Conservation (phyloP, 2,888 invertebrate genomes). For the Vanessa cardui region DNA sequence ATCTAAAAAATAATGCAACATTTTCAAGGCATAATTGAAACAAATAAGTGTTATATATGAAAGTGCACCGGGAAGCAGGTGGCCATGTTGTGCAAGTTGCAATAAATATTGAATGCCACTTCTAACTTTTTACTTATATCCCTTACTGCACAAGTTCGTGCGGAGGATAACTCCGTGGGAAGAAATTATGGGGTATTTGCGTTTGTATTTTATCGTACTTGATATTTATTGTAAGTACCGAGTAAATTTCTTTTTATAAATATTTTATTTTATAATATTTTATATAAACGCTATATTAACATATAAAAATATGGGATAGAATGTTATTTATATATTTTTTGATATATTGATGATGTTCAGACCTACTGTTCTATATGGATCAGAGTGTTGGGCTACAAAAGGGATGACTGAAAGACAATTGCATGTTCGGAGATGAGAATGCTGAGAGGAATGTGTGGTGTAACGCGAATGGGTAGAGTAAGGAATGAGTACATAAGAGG, state of each 20-base stretch:
- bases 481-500: no score
- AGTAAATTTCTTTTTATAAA: no score
- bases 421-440: no score
- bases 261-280: no score
- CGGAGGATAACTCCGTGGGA: neutral
- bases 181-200: slow-evolving; percentile 11
- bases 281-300: no score
- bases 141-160: slow-evolving; percentile 23
- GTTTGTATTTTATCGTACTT: neutral
- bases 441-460: no score
- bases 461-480: no score
- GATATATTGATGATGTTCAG: no score
- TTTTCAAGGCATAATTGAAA: slow-evolving; percentile 13
- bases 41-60: slow-evolving; percentile 24
- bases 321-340: neutral
- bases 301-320: neutral
- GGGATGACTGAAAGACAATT: no score
- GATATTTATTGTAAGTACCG: no score
- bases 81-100: slow-evolving; percentile 22
- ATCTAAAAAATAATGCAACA: neutral
- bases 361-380: no score
- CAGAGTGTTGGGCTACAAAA: no score
- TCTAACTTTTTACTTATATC: slow-evolving; percentile 28
- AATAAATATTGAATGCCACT: slow-evolving; percentile 34
- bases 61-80: slow-evolving; percentile 33